These are phyloP conservation scores for Chondrilla cf. caribensis DNA, from an alignment of 37 sponge, comb jelly and placozoan genomes.

Conservation along the genomic window DNA sequence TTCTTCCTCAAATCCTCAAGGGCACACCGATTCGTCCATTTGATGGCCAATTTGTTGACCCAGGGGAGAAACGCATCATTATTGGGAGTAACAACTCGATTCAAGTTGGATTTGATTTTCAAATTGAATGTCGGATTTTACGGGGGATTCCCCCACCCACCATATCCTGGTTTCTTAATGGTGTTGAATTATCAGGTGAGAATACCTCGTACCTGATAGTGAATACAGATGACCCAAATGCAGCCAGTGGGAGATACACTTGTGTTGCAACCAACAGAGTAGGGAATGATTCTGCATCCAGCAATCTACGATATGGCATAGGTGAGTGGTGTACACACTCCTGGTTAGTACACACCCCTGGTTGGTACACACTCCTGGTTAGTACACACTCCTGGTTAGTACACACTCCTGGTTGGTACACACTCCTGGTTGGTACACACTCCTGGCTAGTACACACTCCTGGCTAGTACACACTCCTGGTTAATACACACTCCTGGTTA, in stretches of 20 bases:
- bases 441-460: no score
- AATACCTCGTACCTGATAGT: neutral
- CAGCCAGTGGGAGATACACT: neutral
- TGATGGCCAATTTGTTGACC: neutral
- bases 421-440: no score
- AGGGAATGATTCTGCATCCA: constrained; percentile 15
- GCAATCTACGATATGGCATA: neutral
- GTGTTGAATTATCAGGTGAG: neutral
- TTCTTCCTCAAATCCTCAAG: neutral
- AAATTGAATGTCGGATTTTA: neutral
- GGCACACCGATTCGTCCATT: neutral
- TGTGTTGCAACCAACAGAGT: constrained; percentile 18
- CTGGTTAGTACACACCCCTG: no score
- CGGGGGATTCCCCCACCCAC: neutral
- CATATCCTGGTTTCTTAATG: neutral
- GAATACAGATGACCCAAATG: neutral
- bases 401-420: no score
- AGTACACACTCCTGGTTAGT: no score
- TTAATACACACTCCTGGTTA: no score
- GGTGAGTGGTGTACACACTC: no score
- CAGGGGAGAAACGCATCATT: neutral
- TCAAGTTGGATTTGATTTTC: neutral
- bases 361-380: no score
- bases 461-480: no score
- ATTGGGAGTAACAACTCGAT: constrained; percentile 19